These are phyloP conservation scores for Recurvirostra avosetta DNA, from an alignment of 2,113 vertebrate species.

Conservation along the genomic window DNA sequence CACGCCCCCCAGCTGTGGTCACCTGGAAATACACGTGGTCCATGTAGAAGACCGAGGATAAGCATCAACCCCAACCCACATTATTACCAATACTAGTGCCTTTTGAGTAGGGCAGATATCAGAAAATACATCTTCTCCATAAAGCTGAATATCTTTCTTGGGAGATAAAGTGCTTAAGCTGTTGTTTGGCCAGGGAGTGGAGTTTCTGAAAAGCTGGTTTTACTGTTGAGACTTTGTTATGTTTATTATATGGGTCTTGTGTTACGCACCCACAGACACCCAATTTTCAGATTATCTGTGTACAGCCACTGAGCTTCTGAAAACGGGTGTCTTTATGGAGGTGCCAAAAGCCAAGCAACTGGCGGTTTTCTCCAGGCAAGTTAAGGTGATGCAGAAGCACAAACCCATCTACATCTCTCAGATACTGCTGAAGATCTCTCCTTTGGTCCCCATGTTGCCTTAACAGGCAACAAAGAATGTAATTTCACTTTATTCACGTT, in stretches of 20 bases:
- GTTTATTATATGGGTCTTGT: no score
- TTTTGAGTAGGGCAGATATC: not conserved
- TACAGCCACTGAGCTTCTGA: not conserved
- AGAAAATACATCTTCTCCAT: not conserved
- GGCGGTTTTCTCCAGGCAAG: not conserved
- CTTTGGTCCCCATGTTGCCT: not conserved
- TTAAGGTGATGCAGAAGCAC: not conserved
- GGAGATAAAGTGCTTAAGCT: no score
- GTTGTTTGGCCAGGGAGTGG: no score
- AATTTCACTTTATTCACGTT: not conserved
- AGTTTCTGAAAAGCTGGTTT: no score
- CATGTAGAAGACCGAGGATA: not conserved
- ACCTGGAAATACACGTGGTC: not conserved
- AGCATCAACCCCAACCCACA: not conserved
- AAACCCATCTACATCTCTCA: not conserved
- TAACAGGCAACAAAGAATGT: not conserved
- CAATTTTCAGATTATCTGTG: fast-evolving
- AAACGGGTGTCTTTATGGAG: not conserved
- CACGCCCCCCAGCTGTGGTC: not conserved
- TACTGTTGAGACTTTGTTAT: no score
- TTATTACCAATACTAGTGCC: fast-evolving
- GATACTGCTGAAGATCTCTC: not conserved
- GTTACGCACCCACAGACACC: not conserved
- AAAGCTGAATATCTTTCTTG: no score
- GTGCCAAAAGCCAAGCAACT: not conserved